Evolutionary conservation across 2,888 invertebrate genomes (phyloP).

Genomic region (Plebejus anna): DNA sequence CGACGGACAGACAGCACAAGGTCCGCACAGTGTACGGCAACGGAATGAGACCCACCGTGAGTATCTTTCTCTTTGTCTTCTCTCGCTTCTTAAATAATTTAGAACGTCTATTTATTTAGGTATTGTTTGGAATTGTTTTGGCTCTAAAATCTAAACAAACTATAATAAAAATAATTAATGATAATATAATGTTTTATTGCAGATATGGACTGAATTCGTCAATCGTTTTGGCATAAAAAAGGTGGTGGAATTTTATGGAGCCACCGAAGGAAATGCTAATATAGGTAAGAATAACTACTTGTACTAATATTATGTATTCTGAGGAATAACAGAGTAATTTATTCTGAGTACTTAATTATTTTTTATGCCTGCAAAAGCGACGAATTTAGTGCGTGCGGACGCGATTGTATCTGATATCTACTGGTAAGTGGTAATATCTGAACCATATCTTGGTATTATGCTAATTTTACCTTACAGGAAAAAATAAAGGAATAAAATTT

Average conservation of each 20-base stretch:
- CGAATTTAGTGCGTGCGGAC: not conserved
- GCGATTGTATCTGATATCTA: not conserved
- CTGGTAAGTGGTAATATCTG: not conserved
- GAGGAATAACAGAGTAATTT: conserved; percentile 1
- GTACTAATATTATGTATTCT: no score
- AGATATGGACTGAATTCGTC: conserved; percentile 95
- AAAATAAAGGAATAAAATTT: not conserved
- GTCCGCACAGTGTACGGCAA: conserved; percentile 94
- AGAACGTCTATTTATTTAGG: no score
- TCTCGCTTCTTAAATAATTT: not conserved
- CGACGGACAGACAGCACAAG: conserved; percentile 87
- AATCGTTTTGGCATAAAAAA: conserved; percentile 90
- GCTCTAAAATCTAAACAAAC: no score
- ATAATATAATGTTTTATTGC: conserved; percentile 46
- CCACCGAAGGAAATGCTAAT: conserved; percentile 98
- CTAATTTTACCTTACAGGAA: not conserved
- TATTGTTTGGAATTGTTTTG: no score
- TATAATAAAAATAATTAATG: not conserved
- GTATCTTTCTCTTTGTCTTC: conserved; percentile 33
- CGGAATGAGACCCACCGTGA: conserved; percentile 88
- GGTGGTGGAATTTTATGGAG: conserved; percentile 97
- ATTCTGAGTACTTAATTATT: not conserved
- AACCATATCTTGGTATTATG: not conserved
- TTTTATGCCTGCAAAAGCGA: not conserved
- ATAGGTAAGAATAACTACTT: conserved; percentile 80